Base-by-base conservation (phyloP, 2,113 vertebrate species). In the Arenaria interpres region DNA sequence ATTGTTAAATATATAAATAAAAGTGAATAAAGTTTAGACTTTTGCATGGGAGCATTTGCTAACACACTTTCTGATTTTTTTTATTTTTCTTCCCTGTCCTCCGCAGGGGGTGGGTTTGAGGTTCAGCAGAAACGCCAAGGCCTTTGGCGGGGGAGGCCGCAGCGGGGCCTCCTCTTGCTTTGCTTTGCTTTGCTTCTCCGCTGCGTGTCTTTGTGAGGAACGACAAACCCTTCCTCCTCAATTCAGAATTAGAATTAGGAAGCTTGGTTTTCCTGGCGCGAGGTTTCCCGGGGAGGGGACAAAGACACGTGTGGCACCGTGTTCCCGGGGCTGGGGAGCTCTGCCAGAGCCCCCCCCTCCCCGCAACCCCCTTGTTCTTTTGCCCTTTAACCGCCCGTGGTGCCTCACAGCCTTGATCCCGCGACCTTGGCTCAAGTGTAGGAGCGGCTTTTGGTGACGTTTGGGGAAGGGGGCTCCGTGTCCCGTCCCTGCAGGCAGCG, bases 1-100 rank as follows among this genome's bases (percentile, higher is more conserved):
- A 97, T 96, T 98, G 98, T 98, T 98, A 98, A 98, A 98, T 98
- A 98, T 98, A 98, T 98, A 98, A 98, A 98, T 98, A 98, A 98
- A 98, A 97, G 97, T 97, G 91, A 98, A 98, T 98, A 98, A 98
- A 98, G 97, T 98, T 98, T 95, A 98, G 98, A 97, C 96, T 98
- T 98, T 96, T 79, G 96, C 98, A 98, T 97, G 97, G 98, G 98
- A 98, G 97, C 93, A 54, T 97, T 96, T 97, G 97, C 96, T 97
- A 84, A 97, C 82, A 89, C 33, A 45, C 75, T 88, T 87, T 12
- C 74, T 88, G 63, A 32, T 54, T 54, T 91, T 91, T 96, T 75
- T 93, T 56, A 14, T 76, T 72, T 71, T 91, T 4, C 60, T 83
- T 37, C 8, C 54, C 57, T 39, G 28, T 30, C 74, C 62, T 41